phyloP scores from a whole-genome alignment of 2,888 invertebrate species.

The Automeris io region DNA sequence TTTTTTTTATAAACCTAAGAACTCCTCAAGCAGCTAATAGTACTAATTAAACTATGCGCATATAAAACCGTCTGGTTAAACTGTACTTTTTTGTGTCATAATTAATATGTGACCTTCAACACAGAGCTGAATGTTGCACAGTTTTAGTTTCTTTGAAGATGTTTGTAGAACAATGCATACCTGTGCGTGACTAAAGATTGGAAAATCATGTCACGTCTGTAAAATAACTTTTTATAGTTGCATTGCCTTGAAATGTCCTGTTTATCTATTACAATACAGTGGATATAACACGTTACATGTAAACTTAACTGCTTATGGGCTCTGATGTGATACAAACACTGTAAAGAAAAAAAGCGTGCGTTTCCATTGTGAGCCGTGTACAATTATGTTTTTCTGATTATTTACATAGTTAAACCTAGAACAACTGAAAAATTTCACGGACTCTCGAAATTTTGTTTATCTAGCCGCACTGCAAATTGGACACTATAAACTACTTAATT shows the following conservation, averaged over 20 bases:
- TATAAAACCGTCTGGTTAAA: background rate
- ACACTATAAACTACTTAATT: background rate
- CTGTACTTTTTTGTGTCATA: background rate
- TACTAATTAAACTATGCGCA: constrained; percentile 8
- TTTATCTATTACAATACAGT: constrained; percentile 22
- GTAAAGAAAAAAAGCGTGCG: constrained; percentile 7
- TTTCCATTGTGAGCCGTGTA: constrained; percentile 37
- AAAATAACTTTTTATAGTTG: constrained; percentile 15
- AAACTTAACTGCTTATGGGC: constrained; percentile 13
- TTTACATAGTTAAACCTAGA: constrained; percentile 28
- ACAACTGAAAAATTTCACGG: constrained; percentile 26
- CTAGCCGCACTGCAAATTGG: too few relatives aligned
- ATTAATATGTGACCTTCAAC: constrained; percentile 1
- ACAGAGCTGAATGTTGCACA: background rate
- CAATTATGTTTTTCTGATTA: constrained; percentile 25
- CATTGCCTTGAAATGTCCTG: constrained; percentile 27
- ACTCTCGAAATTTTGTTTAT: constrained; percentile 15
- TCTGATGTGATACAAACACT: constrained; percentile 8
- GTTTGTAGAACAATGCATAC: constrained; percentile 5
- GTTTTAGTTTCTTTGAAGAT: constrained; percentile 2
- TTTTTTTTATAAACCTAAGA: background rate
- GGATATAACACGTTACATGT: constrained; percentile 8
- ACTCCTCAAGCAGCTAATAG: background rate
- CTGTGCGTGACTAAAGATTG: constrained; percentile 10
- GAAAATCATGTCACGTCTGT: constrained; percentile 7